Evolutionary conservation across 2,113 vertebrate species (phyloP).

Genomic region (Lasiurus cinereus): DNA sequence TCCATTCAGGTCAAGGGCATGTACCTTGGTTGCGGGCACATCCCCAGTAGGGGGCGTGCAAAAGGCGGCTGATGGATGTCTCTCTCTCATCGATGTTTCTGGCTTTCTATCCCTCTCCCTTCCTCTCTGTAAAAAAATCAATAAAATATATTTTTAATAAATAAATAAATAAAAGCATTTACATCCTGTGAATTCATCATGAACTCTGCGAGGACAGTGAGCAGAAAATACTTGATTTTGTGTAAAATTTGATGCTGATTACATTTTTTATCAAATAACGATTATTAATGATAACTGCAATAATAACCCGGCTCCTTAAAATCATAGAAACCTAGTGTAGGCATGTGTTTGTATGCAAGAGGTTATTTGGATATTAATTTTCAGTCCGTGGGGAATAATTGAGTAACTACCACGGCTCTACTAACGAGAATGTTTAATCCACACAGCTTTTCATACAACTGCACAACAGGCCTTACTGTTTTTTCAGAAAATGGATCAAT

Average conservation of each 20-base stretch:
- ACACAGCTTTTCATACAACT: not conserved
- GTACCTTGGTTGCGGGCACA: no score
- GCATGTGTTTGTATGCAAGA: not conserved
- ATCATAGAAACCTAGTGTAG: not conserved
- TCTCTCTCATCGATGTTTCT: no score
- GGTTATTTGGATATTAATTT: not conserved
- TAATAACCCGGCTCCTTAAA: not conserved
- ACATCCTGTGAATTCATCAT: not conserved
- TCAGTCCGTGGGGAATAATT: not conserved
- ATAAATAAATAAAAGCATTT: constrained; percentile 7
- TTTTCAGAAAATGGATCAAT: not conserved
- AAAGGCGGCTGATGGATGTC: no score
- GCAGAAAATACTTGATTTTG: constrained; percentile 29
- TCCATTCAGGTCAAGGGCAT: no score
- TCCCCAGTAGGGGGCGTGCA: no score
- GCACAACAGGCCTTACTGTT: not conserved
- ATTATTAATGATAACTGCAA: not conserved
- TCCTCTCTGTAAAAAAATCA: no score
- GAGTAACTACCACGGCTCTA: not conserved
- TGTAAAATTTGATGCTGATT: not conserved
- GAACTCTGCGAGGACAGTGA: not conserved
- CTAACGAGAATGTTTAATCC: not conserved
- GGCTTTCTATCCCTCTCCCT: no score
- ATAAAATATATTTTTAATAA: no score
- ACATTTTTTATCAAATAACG: constrained; percentile 29